Base-by-base conservation (phyloP, 2,797 vertebrate species). In the Hozukius guyotensis region DNA sequence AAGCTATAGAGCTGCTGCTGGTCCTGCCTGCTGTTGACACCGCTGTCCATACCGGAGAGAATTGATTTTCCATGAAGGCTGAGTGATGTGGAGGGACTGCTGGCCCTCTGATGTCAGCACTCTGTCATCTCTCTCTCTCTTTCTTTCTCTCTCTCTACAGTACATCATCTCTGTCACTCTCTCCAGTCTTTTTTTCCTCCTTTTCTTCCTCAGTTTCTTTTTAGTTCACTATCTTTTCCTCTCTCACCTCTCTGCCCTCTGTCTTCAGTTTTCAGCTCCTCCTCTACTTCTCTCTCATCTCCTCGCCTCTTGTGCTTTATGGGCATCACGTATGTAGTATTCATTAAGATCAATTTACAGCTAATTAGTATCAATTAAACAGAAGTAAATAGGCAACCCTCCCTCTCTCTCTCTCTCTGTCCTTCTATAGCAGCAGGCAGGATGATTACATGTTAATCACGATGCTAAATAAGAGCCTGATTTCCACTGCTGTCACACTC, bases 51-150 rank as follows among this genome's bases (percentile, higher is more conserved):
- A 80, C 89, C 85, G 25, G 65, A 38, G 80, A 92, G 81, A 92
- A 94, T 92, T 89, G 92, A 94, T 95, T 94, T 92, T 90, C 90
- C 88, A 84, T 88, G 89, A 92, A 90, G 62, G 90, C 89, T 87
- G 91, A 94, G 87, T 91, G 91, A 94, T 93, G 89, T 80, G 77
- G 82, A 88, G 82, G 34, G 85, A 78, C 89, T 92, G 87, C 87
- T 87, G 87, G 82, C 75, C 85, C 86, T 90, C 82, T 90, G 87
- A 89, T 89, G 88, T 92, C 87, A 93, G 87, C 89, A 81, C 81
- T 89, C 83, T 90, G 88, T 93, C 89, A 89, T 93, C 74, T 60
- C 80, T 86, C 59, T 18, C 49, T 63, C 8, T 62, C 68, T 73
- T 6, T 72, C 22, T 77, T 34, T 65, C 49, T 60, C 57, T 75